Percentiles rank a stretch among this genome's conserved stretches.
These are phyloP conservation scores for Ochotona curzoniae DNA, from an alignment of 2,113 vertebrate genomes.

Conservation along the genomic window DNA sequence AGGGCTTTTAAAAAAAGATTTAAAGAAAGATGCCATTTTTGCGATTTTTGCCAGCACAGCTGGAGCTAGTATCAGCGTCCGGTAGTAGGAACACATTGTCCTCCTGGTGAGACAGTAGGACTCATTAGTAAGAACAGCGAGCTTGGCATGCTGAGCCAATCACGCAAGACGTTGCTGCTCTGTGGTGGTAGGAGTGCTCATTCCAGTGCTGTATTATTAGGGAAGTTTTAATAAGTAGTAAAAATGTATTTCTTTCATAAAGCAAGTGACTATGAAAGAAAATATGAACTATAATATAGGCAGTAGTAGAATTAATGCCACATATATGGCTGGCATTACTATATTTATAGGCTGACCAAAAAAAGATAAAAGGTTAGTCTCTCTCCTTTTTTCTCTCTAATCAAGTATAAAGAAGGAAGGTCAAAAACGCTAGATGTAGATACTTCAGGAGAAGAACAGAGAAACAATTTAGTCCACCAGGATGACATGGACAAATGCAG, in stretches of 20 bases:
- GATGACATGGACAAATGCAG: not conserved
- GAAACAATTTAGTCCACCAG: not conserved
- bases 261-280: conserved; percentile 13
- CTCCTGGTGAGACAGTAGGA: conserved; percentile 81
- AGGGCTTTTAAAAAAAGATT: conserved; percentile 52
- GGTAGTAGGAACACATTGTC: conserved; percentile 84
- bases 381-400: conserved; percentile 34
- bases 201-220: conserved; percentile 2
- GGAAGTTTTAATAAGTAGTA: not conserved
- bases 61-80: conserved; percentile 72
- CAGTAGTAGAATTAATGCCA: not conserved
- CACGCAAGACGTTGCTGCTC: conserved; percentile 54
- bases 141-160: conserved; percentile 70
- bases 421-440: conserved; percentile 10
- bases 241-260: conserved; percentile 26
- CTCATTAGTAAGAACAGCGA: conserved; percentile 84
- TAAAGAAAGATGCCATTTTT: conserved; percentile 74
- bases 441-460: not conserved
- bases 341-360: not conserved
- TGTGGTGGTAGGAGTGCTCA: conserved; percentile 33
- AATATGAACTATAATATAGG: not conserved
- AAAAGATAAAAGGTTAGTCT: conserved; percentile 41
- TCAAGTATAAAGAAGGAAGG: conserved; percentile 26
- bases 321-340: not conserved
- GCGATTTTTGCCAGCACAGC: conserved; percentile 79